phyloP scores from a whole-genome alignment of 2,888 invertebrate species.

The Nephrotoma flavescens region DNA sequence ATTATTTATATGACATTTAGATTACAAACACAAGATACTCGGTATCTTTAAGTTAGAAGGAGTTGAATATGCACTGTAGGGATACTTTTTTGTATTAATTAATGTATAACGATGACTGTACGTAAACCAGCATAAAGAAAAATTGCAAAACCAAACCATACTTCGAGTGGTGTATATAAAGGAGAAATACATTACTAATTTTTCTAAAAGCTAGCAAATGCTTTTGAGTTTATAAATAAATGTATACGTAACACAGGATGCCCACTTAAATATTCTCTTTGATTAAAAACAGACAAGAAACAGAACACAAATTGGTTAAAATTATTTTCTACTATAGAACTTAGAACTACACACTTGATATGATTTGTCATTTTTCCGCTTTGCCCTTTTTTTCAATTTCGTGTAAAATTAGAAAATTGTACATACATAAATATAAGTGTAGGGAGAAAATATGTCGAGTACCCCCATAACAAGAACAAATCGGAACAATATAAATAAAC shows the following conservation, averaged over 20 bases:
- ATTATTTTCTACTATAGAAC: too few relatives aligned
- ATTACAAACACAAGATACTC: too few relatives aligned
- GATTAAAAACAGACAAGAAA: not conserved
- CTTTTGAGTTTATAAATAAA: too few relatives aligned
- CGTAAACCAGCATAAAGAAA: too few relatives aligned
- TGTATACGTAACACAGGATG: not conserved
- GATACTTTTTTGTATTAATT: too few relatives aligned
- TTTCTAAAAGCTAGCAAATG: not conserved
- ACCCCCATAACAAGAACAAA: not conserved
- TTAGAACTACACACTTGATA: not conserved
- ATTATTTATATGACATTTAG: too few relatives aligned
- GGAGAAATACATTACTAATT: too few relatives aligned
- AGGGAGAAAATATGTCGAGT: not conserved
- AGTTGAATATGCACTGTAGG: too few relatives aligned
- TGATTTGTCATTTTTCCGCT: not conserved
- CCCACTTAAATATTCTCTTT: not conserved
- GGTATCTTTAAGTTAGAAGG: too few relatives aligned
- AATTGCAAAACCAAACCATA: too few relatives aligned
- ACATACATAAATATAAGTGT: not conserved
- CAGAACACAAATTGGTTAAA: not conserved
- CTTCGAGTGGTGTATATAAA: too few relatives aligned
- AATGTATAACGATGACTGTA: too few relatives aligned
- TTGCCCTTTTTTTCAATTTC: not conserved
- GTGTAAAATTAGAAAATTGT: not conserved
- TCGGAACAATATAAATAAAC: not conserved